These are phyloP conservation scores for Cavia aperea DNA, from an alignment of 2,113 vertebrate genomes.

Conservation along the genomic window DNA sequence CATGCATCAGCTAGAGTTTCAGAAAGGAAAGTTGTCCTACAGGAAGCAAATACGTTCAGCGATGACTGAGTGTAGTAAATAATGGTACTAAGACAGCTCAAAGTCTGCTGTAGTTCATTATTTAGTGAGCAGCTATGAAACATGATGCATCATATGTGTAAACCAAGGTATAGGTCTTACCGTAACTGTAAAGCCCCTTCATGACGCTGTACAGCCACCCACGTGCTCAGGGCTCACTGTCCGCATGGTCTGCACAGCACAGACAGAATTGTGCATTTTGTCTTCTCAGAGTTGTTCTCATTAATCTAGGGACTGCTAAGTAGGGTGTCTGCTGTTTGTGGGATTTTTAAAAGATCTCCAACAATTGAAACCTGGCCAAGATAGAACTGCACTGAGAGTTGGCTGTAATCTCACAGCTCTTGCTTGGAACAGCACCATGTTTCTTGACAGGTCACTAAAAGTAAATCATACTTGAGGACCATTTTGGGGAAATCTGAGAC, in stretches of 20 bases:
- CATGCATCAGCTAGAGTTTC: not conserved
- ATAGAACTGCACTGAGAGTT: not conserved
- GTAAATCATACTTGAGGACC: not conserved
- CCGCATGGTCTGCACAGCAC: not conserved
- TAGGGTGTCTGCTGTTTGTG: not conserved
- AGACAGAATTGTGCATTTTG: not conserved
- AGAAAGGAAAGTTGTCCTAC: not conserved
- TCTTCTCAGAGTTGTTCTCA: not conserved
- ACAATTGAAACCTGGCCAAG: not conserved
- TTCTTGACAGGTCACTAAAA: not conserved
- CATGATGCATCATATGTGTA: not conserved
- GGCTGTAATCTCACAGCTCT: not conserved
- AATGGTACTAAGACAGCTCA: not conserved
- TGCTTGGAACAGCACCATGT: not conserved
- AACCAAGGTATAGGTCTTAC: not conserved
- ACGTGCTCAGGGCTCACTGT: not conserved
- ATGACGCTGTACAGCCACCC: rapidly evolving
- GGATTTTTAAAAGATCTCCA: not conserved
- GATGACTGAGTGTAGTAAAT: not conserved
- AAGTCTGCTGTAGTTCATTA: not conserved
- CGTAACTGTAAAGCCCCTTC: not conserved
- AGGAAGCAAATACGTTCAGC: not conserved
- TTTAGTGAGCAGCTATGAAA: not conserved
- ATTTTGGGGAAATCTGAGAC: not conserved
- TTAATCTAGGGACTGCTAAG: not conserved